These are phyloP conservation scores for Butorides virescens DNA, from an alignment of 2,113 vertebrate genomes.

Conservation along the genomic window DNA sequence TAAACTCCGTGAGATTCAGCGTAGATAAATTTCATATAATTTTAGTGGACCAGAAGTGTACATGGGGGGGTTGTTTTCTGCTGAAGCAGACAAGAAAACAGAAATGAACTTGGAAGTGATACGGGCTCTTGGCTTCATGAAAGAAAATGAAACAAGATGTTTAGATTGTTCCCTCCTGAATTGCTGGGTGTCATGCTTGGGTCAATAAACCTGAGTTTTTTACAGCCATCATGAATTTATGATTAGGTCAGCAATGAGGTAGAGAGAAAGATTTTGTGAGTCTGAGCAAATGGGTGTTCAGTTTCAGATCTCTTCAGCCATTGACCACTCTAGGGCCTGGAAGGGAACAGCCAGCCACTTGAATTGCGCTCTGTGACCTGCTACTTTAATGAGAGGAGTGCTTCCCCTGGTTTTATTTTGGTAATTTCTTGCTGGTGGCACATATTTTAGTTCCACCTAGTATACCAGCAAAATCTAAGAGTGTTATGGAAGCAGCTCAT, in stretches of 20 bases:
- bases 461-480: neutral
- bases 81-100: slow-evolving; percentile 23
- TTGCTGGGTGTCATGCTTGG: neutral
- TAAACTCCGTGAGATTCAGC: neutral
- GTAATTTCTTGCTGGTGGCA: neutral
- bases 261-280: neutral
- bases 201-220: slow-evolving; percentile 20
- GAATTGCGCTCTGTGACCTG: neutral
- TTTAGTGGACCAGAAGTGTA: neutral
- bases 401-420: neutral
- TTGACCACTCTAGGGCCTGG: neutral
- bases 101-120: slow-evolving; percentile 23
- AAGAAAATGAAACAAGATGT: neutral
- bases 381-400: neutral
- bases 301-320: neutral
- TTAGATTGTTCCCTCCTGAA: slow-evolving; percentile 12
- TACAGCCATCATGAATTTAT: slow-evolving; percentile 25
- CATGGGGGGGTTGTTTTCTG: neutral
- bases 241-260: neutral
- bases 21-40: neutral
- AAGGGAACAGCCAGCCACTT: neutral
- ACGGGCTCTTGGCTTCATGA: neutral
- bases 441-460: neutral
- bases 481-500: neutral
- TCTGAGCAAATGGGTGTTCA: neutral